Percentiles rank a stretch among this genome's conserved stretches.
Evolutionary conservation across 1,140 invertebrate species (phyloP).

Genomic region (Brachionus koreanus): DNA sequence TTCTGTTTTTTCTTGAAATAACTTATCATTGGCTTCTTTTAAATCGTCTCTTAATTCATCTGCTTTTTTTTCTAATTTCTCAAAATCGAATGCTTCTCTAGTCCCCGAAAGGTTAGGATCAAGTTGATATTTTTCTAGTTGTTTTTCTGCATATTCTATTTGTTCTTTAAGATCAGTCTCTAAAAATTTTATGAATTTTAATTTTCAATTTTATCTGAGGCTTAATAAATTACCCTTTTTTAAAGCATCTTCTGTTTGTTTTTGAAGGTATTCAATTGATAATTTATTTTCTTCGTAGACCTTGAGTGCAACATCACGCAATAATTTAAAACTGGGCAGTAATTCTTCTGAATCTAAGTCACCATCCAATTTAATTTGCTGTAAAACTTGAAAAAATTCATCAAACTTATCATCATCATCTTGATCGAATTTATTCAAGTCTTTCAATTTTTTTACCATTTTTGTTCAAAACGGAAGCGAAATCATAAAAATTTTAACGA

Average conservation of each 20-base stretch:
- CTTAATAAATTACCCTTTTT: background rate
- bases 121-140: conserved; percentile 3
- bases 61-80: background rate
- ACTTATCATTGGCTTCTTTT: background rate
- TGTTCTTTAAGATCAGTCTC: conserved; percentile 34
- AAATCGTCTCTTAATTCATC: background rate
- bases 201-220: background rate
- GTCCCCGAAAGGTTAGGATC: background rate
- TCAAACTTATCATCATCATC: background rate
- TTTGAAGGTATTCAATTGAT: background rate
- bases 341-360: background rate
- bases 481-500: background rate
- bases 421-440: background rate
- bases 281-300: conserved; percentile 25
- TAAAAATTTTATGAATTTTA: background rate
- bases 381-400: background rate
- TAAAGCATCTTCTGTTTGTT: background rate
- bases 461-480: background rate
- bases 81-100: background rate
- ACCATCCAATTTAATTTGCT: background rate
- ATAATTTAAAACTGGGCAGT: background rate
- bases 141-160: conserved; percentile 21
- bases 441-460: background rate
- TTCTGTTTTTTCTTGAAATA: background rate
- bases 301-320: background rate